phyloP scores from a whole-genome alignment of 30 jellyfish, hydroid and myxozoan species.

The Nemopilema nomurai region DNA sequence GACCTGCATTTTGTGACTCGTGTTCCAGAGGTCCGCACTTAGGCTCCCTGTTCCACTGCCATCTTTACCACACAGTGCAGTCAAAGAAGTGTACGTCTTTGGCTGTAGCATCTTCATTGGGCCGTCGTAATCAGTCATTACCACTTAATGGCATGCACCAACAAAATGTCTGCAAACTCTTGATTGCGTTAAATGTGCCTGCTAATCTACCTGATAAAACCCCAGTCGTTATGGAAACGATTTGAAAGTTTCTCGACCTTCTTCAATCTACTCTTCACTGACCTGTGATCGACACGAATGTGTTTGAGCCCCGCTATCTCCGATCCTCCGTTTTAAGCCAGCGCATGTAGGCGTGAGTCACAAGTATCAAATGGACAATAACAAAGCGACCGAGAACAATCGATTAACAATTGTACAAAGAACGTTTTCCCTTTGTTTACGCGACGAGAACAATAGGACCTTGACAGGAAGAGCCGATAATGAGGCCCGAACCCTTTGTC shows the following conservation, averaged over 20 bases:
- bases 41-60: constrained; percentile 10
- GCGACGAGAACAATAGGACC: background rate
- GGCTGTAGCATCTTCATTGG: constrained; percentile 69
- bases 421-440: constrained; percentile 11
- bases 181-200: background rate
- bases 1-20: constrained; percentile 52
- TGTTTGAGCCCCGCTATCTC: background rate
- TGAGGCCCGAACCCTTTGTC: constrained; percentile 24
- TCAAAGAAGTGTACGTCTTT: constrained; percentile 45
- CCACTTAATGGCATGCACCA: constrained; percentile 1
- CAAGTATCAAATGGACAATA: background rate
- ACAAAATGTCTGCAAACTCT: background rate
- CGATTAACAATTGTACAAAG: constrained; percentile 12
- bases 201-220: background rate
- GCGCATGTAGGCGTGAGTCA: background rate
- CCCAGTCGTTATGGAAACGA: background rate
- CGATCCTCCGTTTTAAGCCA: background rate
- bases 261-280: background rate
- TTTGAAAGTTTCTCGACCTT: background rate
- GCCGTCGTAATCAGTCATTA: constrained; percentile 47
- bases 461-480: constrained; percentile 22
- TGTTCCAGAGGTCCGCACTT: constrained; percentile 46
- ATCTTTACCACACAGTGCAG: constrained; percentile 19
- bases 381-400: background rate
- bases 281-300: background rate